A percentile compares a stretch with the other conserved stretches of the same genome.
phyloP scores from a whole-genome alignment of 1,140 invertebrate genomes.

The Drosophila sucinea region DNA sequence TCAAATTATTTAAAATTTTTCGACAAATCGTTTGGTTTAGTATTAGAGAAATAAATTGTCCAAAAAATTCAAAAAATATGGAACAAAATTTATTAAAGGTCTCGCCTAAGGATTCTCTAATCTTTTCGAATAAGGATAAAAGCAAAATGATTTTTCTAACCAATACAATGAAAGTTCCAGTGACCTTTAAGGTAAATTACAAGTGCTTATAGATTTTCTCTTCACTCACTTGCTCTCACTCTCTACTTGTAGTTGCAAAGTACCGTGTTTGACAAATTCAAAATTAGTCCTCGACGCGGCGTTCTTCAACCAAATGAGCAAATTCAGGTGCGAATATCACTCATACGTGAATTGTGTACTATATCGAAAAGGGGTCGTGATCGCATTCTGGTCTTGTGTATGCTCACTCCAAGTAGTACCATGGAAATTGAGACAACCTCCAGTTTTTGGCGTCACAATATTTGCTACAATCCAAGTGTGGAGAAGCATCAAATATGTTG shows the following conservation, averaged over 20 bases:
- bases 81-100: constrained; percentile 12
- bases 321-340: constrained; percentile 12
- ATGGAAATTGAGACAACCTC: constrained; percentile 29
- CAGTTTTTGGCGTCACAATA: constrained; percentile 43
- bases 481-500: constrained; percentile 46
- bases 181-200: constrained; percentile 42
- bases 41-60: too few species aligned
- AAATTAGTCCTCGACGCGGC: constrained; percentile 34
- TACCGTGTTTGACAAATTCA: constrained; percentile 31
- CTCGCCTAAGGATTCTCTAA: constrained; percentile 13
- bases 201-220: too few species aligned
- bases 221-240: too few species aligned
- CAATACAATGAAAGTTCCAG: constrained; percentile 11
- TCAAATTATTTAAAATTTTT: too few species aligned
- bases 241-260: constrained; percentile 29
- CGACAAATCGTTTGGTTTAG: too few species aligned
- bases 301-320: constrained; percentile 16
- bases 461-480: constrained; percentile 35
- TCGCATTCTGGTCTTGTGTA: constrained; percentile 40
- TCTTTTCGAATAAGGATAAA: constrained; percentile 3
- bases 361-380: constrained; percentile 37
- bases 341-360: constrained; percentile 19
- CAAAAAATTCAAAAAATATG: constrained; percentile 9
- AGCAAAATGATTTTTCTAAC: background rate
- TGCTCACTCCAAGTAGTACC: constrained; percentile 34